Evolutionary conservation across 2,113 vertebrate genomes (phyloP), one percentile per base, ranked within the genome.

Genomic region (Morphnarchus princeps): DNA sequence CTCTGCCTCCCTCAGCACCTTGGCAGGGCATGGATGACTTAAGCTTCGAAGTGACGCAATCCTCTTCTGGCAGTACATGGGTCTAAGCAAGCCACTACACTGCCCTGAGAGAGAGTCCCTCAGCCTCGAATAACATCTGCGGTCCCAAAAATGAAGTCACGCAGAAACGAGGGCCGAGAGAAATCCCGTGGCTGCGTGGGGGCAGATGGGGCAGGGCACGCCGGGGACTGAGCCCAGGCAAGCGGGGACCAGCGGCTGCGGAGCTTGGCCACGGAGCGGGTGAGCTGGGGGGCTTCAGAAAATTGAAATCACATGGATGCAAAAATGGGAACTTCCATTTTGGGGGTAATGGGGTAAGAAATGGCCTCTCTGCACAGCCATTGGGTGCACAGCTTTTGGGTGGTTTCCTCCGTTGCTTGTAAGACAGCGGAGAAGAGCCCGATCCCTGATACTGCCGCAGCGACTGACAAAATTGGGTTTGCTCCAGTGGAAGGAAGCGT

Each of bases 201-300:
- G 28, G 12, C 55, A 54, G 36, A 42, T 43, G 78, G 52, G 47
- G 8, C 49, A 57, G 42, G 32, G 31, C 16, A 47, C 1, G 5
- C 28, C 15, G 18, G 38, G 29, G 21, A 58, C 16, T 0, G 0
- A 50, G 73, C 34, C 36, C 38, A 28, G 57, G 54, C 21, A 25
- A 10, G 18, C 0, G 6, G 19, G 14, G 52, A 26, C 28, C 57
- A 32, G 57, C 42, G 70, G 26, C 42, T 62, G 40, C 40, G 65
- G 81, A 61, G 31, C 58, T 94, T n/a, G n/a, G 8, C 24, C 42
- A 32, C 0, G 0, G 31, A 62, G 2, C 6, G 24, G 14, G 12
- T 6, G 54, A 81, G 24, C 34, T 45, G 57, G 13, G 43, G 13
- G 20, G 9, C 21, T 69, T 72, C 40, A 36, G 18, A 49, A 17